A percentile compares a stretch with the other conserved stretches of the same genome.
Conservation (phyloP, 2,888 invertebrate species). For the Apotomis betuletana region DNA sequence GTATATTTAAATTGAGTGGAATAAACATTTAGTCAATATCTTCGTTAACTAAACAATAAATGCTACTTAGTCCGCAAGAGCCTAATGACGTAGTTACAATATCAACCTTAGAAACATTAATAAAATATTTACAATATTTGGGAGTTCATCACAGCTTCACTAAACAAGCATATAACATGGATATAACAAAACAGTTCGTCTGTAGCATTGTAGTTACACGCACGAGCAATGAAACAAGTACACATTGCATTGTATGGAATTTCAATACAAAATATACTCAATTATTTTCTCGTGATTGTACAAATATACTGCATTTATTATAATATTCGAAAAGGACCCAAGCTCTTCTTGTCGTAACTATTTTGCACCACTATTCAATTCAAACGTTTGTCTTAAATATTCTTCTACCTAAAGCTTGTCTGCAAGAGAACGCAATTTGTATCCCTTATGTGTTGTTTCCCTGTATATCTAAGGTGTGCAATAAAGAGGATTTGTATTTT, state of each 20-base stretch:
- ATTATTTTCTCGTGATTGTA: background rate
- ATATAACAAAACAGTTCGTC: slow-evolving; percentile 75
- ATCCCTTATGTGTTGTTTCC: no score
- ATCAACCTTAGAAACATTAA: slow-evolving; percentile 77
- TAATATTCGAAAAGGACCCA: background rate
- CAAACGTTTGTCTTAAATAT: no score
- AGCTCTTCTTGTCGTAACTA: no score
- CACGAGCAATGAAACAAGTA: no score
- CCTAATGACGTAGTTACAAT: slow-evolving; percentile 74
- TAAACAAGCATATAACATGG: slow-evolving; percentile 81
- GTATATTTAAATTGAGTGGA: slow-evolving; percentile 80
- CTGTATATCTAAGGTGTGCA: no score
- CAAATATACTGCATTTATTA: slow-evolving; percentile 24
- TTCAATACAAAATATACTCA: no score
- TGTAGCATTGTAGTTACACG: slow-evolving; percentile 50
- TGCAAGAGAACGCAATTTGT: no score
- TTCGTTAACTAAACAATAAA: slow-evolving; percentile 74
- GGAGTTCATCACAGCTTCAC: slow-evolving; percentile 83
- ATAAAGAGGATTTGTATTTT: no score
- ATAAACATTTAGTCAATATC: slow-evolving; percentile 82
- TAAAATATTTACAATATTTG: slow-evolving; percentile 83
- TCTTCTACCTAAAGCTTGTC: no score
- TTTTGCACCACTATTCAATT: no score
- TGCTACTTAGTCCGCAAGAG: slow-evolving; percentile 78
- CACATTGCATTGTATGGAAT: no score